Base-by-base conservation (phyloP, 2,888 invertebrate genomes). In the Leptopilina drosophilae region DNA sequence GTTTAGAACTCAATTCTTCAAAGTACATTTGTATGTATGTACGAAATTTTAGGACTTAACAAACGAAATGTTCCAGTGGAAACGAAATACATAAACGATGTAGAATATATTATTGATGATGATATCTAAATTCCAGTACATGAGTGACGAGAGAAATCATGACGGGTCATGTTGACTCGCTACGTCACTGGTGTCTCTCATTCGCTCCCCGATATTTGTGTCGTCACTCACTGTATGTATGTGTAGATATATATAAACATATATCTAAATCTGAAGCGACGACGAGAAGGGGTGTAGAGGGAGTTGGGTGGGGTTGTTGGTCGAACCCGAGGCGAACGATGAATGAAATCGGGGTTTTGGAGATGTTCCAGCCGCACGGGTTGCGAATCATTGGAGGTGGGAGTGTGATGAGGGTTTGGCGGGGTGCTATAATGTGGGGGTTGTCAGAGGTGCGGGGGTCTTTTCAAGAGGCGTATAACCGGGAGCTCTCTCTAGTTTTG, bases 281-380 rank as follows among this genome's bases (percentile, higher is more conserved):
- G 20, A 15, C 73, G 42, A 40, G 42, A 40, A 69, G 65, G 26
- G 42, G 49, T 64, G 77, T 64, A 40, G 33, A 14, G 33, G n/a
- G 7, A 9, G 49, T 67, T 73, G 49, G 69, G 81, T 65, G 82
- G 78, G 83, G 83, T 83, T 81, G 83, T 81, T 66, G 83, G 78
- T 81, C 73, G 73, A n/a, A 73, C 82, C 79, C 69, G 65, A 77
- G 78, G 67, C 73, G 78, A 83, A 83, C 81, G 81, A 84, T 84
- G 83, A 84, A 84, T 84, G 83, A 82, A 83, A 78, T 78, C 67
- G 42, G 78, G 78, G 75, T 82, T 83, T 83, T 83, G 83, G 83
- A 82, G 79, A 79, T 80, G 59, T 76, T 83, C 83, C 83, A 83
- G 81, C 64, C 75, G 67, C 77, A 69, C 53, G 73, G 73, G 73